phyloP scores from a whole-genome alignment of 2,888 invertebrate genomes.

The Drosophila demipolita region DNA sequence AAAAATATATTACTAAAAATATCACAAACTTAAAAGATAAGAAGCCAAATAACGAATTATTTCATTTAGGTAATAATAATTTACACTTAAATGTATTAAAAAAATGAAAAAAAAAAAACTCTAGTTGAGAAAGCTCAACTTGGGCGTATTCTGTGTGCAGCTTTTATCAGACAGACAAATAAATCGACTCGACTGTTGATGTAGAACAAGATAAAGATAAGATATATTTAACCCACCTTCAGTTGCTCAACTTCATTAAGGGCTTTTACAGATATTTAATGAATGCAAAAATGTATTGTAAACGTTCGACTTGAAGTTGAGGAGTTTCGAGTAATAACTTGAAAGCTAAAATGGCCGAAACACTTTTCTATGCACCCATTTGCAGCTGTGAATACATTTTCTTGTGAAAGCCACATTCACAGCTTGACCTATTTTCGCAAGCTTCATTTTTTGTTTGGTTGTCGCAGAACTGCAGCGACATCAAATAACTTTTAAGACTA shows the following conservation, averaged over 20 bases:
- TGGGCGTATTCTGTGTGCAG: not conserved
- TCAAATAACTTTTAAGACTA: constrained; percentile 44
- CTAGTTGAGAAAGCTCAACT: not conserved
- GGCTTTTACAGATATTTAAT: not conserved
- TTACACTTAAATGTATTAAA: not conserved
- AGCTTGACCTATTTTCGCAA: constrained; percentile 27
- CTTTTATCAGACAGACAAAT: not conserved
- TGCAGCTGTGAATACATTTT: constrained; percentile 7
- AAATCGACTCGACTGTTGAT: not conserved
- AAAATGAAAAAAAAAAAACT: not conserved
- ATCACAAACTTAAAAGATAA: not conserved
- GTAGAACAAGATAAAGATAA: too few species aligned
- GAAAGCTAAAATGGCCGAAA: not conserved
- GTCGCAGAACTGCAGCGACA: constrained; percentile 5
- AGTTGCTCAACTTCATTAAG: not conserved
- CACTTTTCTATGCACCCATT: constrained; percentile 1
- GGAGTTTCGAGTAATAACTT: not conserved
- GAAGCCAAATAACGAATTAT: not conserved
- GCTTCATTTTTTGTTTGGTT: constrained; percentile 16
- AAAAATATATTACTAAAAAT: not conserved
- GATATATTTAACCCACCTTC: not conserved
- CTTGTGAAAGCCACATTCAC: not conserved
- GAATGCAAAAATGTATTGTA: not conserved
- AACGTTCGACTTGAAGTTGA: not conserved
- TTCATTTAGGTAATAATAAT: not conserved